Evolutionary conservation across 2,113 vertebrate species (phyloP).

Genomic region (Bagarius yarrelli): DNA sequence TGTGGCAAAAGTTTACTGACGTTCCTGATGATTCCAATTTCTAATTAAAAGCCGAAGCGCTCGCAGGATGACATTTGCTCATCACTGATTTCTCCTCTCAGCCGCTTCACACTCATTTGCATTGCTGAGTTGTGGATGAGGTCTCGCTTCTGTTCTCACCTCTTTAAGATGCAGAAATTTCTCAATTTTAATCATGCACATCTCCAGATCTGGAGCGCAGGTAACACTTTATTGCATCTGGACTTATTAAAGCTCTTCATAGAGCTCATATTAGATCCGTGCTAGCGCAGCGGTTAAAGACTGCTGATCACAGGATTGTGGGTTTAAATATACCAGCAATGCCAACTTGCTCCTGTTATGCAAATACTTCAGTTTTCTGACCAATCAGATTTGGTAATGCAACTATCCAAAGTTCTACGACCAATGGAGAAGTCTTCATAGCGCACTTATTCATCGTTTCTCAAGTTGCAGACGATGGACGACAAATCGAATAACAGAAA

Average conservation of each 20-base stretch:
- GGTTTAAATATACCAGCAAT: too few species aligned
- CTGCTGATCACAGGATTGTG: too few species aligned
- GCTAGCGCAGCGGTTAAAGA: too few species aligned
- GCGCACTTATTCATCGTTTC: too few species aligned
- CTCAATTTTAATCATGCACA: neutral
- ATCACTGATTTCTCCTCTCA: conserved; percentile 42
- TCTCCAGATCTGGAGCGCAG: neutral
- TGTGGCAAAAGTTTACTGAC: conserved; percentile 10
- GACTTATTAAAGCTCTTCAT: neutral
- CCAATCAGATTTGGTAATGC: too few species aligned
- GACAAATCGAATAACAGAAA: too few species aligned
- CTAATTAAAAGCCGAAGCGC: conserved; percentile 40
- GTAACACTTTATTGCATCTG: neutral
- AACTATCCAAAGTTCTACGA: too few species aligned
- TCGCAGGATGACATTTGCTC: conserved; percentile 50
- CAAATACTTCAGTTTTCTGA: too few species aligned
- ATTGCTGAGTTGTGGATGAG: conserved; percentile 41
- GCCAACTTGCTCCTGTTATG: too few species aligned
- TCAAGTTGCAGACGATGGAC: too few species aligned
- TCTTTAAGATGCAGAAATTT: neutral
- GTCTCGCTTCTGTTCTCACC: neutral
- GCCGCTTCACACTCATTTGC: conserved; percentile 45
- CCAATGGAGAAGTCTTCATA: too few species aligned
- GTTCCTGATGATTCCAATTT: conserved; percentile 9
- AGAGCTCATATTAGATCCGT: neutral